Base-by-base conservation (phyloP, 2,888 invertebrate genomes). In the Monoplex corrugatus region DNA sequence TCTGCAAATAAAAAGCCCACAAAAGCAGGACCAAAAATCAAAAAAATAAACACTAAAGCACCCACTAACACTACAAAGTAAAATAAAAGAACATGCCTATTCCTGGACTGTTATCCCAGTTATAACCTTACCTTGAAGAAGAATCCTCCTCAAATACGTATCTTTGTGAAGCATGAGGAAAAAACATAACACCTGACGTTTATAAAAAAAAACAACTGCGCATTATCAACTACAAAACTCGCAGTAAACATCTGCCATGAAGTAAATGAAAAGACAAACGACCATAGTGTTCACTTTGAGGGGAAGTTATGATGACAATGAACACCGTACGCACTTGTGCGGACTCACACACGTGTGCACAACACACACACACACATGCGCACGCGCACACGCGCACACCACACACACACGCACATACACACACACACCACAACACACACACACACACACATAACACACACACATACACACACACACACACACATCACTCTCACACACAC, bases 91-190 rank as follows among this genome's bases (percentile, higher is more conserved):
- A 50, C 19, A 50, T n/a, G 50, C 50, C 10, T 13, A 50, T 50
- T 19, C 50, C 19, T 50, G 50, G 50, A 50, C 19, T 50, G 50
- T 13, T 50, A 13, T 50, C 3, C 68, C 68, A 68, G n/a, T n/a
- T n/a, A n/a, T n/a, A 68, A 68, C 6, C 68, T 68, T 68, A 68
- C 68, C 68, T 68, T 23, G 68, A 68, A 68, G 68, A 68, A 6
- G 68, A 68, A 68, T 68, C 68, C 68, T 68, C 68, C 68, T n/a
- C 23, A 68, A 68, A 68, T 68, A 28, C n/a, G 68, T 68, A 68
- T 28, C 68, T 68, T 23, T 13, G 68, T 68, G n/a, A 68, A 28
- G 68, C 35, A 38, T 78, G 78, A 35, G 32, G 78, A 40, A 78
- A 35, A 38, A 35, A 78, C n/a, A n/a, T n/a, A n/a, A n/a, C n/a